Evolutionary conservation across 2,797 vertebrate species (phyloP).

Genomic region (Rachycentron canadum): DNA sequence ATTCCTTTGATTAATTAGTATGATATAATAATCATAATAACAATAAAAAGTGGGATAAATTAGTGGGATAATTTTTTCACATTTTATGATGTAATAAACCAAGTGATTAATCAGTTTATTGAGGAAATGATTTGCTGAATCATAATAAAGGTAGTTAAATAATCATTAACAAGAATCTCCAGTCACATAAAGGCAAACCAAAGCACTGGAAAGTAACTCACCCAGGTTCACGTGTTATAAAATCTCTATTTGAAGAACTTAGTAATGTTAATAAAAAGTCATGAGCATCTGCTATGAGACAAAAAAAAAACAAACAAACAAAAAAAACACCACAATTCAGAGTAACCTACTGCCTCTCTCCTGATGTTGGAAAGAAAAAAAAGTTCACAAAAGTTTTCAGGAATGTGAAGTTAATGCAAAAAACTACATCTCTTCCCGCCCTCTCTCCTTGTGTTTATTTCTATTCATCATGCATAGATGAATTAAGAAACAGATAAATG

Average conservation of each 20-base stretch:
- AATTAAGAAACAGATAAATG: conserved; percentile 44
- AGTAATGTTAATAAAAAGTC: neutral
- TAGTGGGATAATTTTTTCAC: too few species aligned
- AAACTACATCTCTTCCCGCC: neutral
- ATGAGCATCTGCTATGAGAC: neutral
- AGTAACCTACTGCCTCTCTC: neutral
- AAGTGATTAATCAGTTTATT: neutral
- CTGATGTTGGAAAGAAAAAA: neutral
- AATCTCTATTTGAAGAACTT: neutral
- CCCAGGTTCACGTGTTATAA: neutral
- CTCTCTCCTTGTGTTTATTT: conserved; percentile 21
- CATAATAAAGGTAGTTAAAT: too few species aligned
- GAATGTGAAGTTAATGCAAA: conserved; percentile 2
- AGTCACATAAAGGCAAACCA: neutral
- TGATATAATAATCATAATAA: too few species aligned
- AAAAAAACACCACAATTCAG: neutral
- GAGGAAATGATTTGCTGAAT: neutral
- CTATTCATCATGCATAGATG: conserved; percentile 42
- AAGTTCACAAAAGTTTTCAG: neutral
- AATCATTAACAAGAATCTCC: neutral
- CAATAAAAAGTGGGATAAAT: too few species aligned
- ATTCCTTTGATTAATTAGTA: too few species aligned
- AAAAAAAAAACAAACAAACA: neutral
- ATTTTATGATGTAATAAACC: too few species aligned
- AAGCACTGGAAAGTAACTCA: too few species aligned